Percentiles rank a stretch among this genome's conserved stretches.
Conservation (phyloP, 1,140 invertebrate genomes). For the Nomia melanderi region DNA sequence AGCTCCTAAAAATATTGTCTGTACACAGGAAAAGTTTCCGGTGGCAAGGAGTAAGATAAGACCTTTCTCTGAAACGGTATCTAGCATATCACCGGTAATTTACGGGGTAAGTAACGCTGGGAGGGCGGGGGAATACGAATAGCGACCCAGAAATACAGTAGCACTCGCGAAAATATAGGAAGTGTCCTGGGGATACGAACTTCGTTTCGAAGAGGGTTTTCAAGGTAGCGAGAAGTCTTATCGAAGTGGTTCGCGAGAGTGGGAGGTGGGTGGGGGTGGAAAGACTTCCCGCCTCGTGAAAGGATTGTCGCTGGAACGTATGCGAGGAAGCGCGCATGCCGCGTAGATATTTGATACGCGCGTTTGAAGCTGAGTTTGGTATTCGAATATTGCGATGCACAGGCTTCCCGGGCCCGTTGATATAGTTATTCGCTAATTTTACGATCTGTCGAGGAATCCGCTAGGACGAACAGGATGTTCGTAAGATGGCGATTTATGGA, state of each 20-base stretch:
- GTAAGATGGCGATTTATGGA: too few relatives aligned
- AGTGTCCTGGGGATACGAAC: constrained; percentile 55
- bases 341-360: constrained; percentile 59
- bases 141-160: constrained; percentile 28
- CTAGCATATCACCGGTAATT: constrained; percentile 48
- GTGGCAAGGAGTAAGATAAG: constrained; percentile 27
- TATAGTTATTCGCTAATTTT: constrained; percentile 31
- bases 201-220: constrained; percentile 2
- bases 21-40: constrained; percentile 1
- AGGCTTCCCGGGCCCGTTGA: constrained; percentile 20
- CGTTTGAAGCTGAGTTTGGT: constrained; percentile 28
- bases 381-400: constrained; percentile 64
- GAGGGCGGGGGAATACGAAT: constrained; percentile 26
- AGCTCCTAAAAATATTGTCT: neutral
- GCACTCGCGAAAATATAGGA: constrained; percentile 45
- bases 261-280: neutral
- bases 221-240: constrained; percentile 29
- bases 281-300: constrained; percentile 11
- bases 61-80: constrained; percentile 23
- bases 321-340: neutral
- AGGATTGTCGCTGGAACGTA: neutral
- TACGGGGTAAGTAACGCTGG: constrained; percentile 28
- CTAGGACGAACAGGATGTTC: too few relatives aligned
- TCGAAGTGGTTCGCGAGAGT: neutral
- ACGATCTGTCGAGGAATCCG: neutral